A percentile compares a stretch with the other conserved stretches of the same genome.
Conservation (phyloP, 2,797 vertebrate genomes). For the Propithecus deckenii region DNA sequence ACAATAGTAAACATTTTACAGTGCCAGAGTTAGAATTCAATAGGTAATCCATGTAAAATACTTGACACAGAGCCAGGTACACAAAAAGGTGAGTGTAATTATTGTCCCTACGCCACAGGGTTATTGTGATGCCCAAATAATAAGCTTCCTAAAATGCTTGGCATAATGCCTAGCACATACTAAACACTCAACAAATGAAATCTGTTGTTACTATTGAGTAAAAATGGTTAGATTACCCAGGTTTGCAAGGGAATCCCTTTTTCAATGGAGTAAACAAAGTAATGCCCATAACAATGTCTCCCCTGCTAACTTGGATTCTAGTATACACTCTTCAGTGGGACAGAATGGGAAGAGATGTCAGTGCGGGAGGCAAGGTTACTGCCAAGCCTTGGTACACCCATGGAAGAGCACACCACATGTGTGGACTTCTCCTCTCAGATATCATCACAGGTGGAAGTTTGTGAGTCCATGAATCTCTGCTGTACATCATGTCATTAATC, state of each 20-base stretch:
- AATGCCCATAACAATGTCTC: background rate
- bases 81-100: background rate
- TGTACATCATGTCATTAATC: background rate
- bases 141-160: background rate
- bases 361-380: background rate
- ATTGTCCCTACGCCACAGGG: accelerated
- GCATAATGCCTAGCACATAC: background rate
- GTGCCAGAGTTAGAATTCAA: background rate
- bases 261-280: background rate
- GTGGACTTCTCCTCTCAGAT: background rate
- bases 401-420: background rate
- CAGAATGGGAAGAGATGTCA: background rate
- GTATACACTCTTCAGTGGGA: background rate
- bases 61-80: background rate
- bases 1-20: background rate
- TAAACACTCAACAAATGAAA: background rate
- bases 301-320: background rate
- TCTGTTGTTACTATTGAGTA: background rate
- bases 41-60: background rate
- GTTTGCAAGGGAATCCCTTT: background rate
- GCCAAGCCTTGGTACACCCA: background rate
- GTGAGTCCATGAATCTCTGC: background rate
- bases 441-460: background rate
- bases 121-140: background rate
- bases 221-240: background rate